Percentiles rank a stretch among this genome's conserved stretches.
These are phyloP conservation scores for Serrognathus titanus DNA, from an alignment of 2,888 invertebrate species.

Conservation along the genomic window DNA sequence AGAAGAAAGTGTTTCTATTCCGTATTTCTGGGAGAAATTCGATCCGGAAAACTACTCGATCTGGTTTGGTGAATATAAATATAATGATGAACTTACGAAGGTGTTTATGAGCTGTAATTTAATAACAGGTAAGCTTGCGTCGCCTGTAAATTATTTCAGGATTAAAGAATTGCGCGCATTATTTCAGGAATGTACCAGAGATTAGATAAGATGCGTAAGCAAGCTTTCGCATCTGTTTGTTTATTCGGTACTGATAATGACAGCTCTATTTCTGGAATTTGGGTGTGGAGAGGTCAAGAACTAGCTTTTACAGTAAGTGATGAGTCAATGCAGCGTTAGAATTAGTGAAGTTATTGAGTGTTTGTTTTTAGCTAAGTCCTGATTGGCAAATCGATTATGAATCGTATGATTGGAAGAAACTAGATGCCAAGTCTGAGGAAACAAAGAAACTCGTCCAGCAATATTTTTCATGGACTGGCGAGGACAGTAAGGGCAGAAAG, in stretches of 20 bases:
- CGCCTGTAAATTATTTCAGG: slow-evolving; percentile 16
- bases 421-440: slow-evolving; percentile 74
- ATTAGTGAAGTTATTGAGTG: neutral
- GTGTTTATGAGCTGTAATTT: slow-evolving; percentile 99
- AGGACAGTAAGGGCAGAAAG: slow-evolving; percentile 81
- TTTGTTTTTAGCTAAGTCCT: slow-evolving; percentile 63
- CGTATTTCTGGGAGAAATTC: slow-evolving; percentile 98
- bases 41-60: slow-evolving; percentile 95
- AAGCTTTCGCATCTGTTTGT: slow-evolving; percentile 90
- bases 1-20: slow-evolving; percentile 87
- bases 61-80: slow-evolving; percentile 97
- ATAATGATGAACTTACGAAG: slow-evolving; percentile 84
- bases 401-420: slow-evolving; percentile 87
- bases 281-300: slow-evolving; percentile 97
- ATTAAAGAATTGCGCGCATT: neutral
- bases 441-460: slow-evolving; percentile 84
- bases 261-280: slow-evolving; percentile 91
- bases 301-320: slow-evolving; percentile 75
- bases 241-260: slow-evolving; percentile 91
- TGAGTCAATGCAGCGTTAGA: too few relatives aligned
- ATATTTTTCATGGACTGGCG: slow-evolving; percentile 88
- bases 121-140: slow-evolving; percentile 56
- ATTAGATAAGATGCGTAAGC: slow-evolving; percentile 96
- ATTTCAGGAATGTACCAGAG: slow-evolving; percentile 92
- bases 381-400: slow-evolving; percentile 98